Percentiles rank a stretch among this genome's conserved stretches.
Conservation (phyloP, 2,113 vertebrate species). For the Alligator sinensis region DNA sequence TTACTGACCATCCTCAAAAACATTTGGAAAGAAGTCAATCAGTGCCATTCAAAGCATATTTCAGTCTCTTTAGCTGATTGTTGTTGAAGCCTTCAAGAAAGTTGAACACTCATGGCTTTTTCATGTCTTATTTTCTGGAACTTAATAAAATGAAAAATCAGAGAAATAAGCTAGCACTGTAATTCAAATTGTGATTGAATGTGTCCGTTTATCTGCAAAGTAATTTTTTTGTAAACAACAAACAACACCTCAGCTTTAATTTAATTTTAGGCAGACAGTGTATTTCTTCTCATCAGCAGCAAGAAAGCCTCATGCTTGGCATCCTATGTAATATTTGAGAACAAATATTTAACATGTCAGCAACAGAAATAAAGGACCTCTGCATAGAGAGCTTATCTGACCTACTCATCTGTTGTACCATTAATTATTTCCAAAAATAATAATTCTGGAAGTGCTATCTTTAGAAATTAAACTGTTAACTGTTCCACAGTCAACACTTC, state of each 20-base stretch:
- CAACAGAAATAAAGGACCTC: conserved; percentile 27
- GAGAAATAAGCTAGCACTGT: not conserved
- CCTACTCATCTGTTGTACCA: conserved; percentile 19
- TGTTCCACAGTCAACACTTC: not conserved
- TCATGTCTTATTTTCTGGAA: not conserved
- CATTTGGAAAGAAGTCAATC: not conserved
- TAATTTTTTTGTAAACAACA: not conserved
- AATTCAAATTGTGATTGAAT: not conserved
- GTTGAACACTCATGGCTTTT: not conserved
- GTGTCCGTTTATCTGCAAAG: not conserved
- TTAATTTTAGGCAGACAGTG: not conserved
- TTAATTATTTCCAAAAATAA: conserved; percentile 6
- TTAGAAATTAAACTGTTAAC: conserved; percentile 31
- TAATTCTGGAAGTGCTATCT: not conserved
- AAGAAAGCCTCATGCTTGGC: not conserved
- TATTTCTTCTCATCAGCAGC: not conserved
- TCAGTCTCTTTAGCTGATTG: not conserved
- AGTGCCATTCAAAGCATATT: not conserved
- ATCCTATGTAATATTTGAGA: conserved; percentile 12
- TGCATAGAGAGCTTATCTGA: conserved; percentile 26
- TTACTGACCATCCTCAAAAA: not conserved
- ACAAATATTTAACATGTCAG: conserved; percentile 29
- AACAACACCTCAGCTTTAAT: fast-evolving
- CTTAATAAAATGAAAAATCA: not conserved
- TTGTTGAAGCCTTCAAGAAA: not conserved